Evolutionary conservation across 2,888 invertebrate species (phyloP), one percentile per base, ranked within the genome.

Genomic region (Drosophila mercatorum): DNA sequence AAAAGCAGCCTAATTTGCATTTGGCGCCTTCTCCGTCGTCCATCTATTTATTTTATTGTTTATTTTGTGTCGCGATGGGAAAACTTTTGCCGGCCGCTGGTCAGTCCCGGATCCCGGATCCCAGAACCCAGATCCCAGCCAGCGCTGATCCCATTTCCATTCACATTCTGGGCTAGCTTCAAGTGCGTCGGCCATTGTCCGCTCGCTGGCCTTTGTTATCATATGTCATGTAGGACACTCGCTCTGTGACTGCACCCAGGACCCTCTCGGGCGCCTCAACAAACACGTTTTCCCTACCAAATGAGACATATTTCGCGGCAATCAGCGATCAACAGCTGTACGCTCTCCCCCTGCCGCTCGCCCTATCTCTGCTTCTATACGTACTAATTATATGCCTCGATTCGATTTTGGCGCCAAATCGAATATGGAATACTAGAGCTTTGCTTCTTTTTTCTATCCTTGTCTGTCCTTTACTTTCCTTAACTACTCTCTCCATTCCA

Each of bases 241-340:
- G 41, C 34, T 12, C 51, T 51, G 11, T 51, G 53, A 53, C 40
- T 55, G 53, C 49, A 61, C 31, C 31, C 5, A 5, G 51, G 12
- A 12, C 52, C 12, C 36, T 26, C n/a, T 11, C 41, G 41, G 59
- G 41, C 62, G 34, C 14, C 61, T 22, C 10, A 26, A n/a, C 63
- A 53, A 80, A 83, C 78, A 51, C 46, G 80, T 68, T 84, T 75
- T 53, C 44, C 65, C 53, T 41, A 44, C 65, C 69, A 83, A 81
- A 64, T 81, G 69, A 82, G 82, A 84, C 72, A 87, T 72, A 81
- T 82, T 87, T 83, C 80, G 82, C 82, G 82, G 83, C 83, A 83
- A 88, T 83, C 88, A 80, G 56, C 63, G 53, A 67, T 36, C 74
- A 67, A 67, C 88, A 83, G 85, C 83, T 88, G 82, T 73, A 40